A percentile compares a stretch with the other conserved stretches of the same genome.
phyloP scores from a whole-genome alignment of 2,888 invertebrate genomes.

The Choreutis nemorana region DNA sequence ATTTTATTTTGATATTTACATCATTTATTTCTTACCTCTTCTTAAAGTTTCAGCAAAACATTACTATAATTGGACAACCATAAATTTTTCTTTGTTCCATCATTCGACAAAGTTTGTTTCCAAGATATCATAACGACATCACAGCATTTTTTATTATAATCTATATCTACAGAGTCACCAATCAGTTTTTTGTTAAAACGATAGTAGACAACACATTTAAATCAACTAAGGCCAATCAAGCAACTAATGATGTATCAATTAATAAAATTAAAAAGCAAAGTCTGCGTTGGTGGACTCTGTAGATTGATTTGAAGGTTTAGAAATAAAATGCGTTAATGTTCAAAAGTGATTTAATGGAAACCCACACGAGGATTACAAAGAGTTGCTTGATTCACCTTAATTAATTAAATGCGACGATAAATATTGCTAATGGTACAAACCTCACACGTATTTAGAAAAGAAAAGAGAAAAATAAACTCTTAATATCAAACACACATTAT shows the following conservation, averaged over 20 bases:
- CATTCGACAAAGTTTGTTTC: too few species aligned
- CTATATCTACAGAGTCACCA: constrained; percentile 40
- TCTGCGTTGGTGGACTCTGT: constrained; percentile 57
- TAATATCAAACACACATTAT: too few species aligned
- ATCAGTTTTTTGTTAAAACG: constrained; percentile 18
- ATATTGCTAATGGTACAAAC: background rate
- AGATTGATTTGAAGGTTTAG: constrained; percentile 25
- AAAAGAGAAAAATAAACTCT: constrained; percentile 6
- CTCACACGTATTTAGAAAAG: constrained; percentile 5
- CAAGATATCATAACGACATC: too few species aligned
- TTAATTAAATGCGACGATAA: background rate
- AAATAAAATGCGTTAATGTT: constrained; percentile 52
- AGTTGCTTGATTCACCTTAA: constrained; percentile 62
- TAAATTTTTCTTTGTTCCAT: too few species aligned
- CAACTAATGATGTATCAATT: constrained; percentile 25
- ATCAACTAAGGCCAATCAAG: constrained; percentile 52
- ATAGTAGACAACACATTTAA: constrained; percentile 10
- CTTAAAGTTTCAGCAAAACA: too few species aligned
- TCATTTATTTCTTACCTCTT: too few species aligned
- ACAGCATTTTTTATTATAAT: background rate
- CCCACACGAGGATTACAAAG: constrained; percentile 47
- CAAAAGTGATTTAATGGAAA: too few species aligned
- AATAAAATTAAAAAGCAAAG: too few species aligned
- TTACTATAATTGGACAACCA: too few species aligned
- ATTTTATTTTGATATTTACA: too few species aligned